Base-by-base conservation (phyloP, 2,888 invertebrate species). In the Drosophila mulleri region DNA sequence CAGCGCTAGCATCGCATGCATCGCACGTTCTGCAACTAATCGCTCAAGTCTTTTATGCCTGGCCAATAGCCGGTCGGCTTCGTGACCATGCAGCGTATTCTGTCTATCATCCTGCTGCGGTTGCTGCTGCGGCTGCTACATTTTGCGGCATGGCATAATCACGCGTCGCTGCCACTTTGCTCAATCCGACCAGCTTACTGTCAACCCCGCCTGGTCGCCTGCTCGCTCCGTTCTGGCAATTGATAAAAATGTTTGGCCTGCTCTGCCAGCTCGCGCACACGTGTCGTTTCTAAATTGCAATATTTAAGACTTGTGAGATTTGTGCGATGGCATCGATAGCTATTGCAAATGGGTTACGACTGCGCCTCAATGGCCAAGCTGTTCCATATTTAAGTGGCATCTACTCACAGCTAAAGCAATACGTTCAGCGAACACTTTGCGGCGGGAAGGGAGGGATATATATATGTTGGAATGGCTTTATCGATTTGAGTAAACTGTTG, bases 21-120 rank as follows among this genome's bases (percentile, higher is more conserved):
- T 16, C 59, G 80, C 88, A 90, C 90, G 90, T 89, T 67, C 72
- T 76, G 71, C 73, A 86, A 78, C 90, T 89, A 89, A 89, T 90
- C 88, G 90, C 86, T 90, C 88, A 89, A 90, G 89, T 87, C 89
- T 76, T 89, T 90, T 84, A 90, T 82, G 80, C 78, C 88, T 50
- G 67, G 53, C 59, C 79, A 71, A 64, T 48, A 52, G 63, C 41
- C 26, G 54, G 53, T 54, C 64, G n/a, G 35, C 45, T 73, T 69
- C 75, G 80, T 82, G 82, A 64, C 84, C 69, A 86, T 80, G 74
- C 82, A 68, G 70, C 75, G 39, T 59, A 39, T 52, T 67, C 47
- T 50, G 80, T 71, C 77, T 75, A 80, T 77, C 77, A 75, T 71
- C 37, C 37, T 7, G 42, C 50, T 63, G 60, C 60, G 52, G 53